Base-by-base conservation (phyloP, 2,797 vertebrate genomes). In the Coregonus suidteri region DNA sequence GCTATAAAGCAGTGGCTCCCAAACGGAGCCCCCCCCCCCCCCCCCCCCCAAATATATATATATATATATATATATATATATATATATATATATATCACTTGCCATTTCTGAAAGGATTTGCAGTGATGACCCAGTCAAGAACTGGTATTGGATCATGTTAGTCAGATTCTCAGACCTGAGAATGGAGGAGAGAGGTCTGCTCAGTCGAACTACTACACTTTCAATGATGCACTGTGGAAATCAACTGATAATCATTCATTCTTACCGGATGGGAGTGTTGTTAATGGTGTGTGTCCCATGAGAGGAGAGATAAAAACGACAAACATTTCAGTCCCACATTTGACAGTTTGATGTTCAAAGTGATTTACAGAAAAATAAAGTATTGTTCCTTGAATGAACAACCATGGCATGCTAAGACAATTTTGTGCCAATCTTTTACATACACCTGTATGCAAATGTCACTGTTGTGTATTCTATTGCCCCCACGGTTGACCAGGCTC, bases 251-350 rank as follows among this genome's bases (percentile, higher is more conserved):
- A 14, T 3, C 6, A 51, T 1, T n/a, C 74, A n/a, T 71, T 66
- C 75, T 87, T 85, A 93, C 94, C 94, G 91, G 31, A 83, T 77
- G 9, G 92, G 86, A 6, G 91, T 91, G 76, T 52, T 81, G 31
- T 87, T 79, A 62, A 83, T 83, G 9, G 82, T 79, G 0, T 91
- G 90, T 11, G 92, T 93, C 83, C 91, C 94, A 82, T 86, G 76
- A 67, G 1, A 80, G 7, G 4, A 73, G 41, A 47, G 9, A 47
- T 11, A 47, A 47, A 47, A 47, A 47, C 9, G 0, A 47, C 9
- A 37, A 25, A 25, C 25, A 25, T 25, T 25, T 25, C 25, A 25
- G n/a, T 25, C 3, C 6, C 20, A 62, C 56, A 41, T 41, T 41
- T 41, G 34, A 34, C 34, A 34, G 34, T 34, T 34, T 34, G 37